phyloP scores from a whole-genome alignment of 2,113 vertebrate species.

The Ciconia boyciana region DNA sequence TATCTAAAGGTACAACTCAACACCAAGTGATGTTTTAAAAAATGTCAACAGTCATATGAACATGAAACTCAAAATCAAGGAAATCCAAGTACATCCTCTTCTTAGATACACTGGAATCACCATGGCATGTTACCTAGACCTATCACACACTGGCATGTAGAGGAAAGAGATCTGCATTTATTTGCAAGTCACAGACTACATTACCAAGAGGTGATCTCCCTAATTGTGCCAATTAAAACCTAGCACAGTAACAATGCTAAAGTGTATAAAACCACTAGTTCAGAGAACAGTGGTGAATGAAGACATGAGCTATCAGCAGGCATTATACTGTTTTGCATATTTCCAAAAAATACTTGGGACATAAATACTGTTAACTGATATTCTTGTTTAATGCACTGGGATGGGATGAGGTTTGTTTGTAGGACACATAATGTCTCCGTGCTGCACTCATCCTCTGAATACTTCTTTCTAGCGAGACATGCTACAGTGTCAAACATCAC shows the following conservation, averaged over 20 bases:
- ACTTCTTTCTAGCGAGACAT: neutral
- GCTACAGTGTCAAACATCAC: neutral
- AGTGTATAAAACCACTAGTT: neutral
- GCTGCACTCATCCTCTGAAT: neutral
- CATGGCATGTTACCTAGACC: neutral
- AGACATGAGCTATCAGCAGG: neutral
- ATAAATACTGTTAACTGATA: neutral
- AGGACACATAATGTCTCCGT: accelerated
- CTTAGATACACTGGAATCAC: neutral
- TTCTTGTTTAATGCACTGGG: neutral
- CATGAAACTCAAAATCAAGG: neutral
- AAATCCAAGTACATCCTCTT: neutral
- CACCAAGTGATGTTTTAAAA: neutral
- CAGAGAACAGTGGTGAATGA: neutral
- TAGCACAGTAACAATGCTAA: neutral
- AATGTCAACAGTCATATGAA: neutral
- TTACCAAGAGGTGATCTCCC: neutral
- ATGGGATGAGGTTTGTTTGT: neutral
- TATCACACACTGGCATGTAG: neutral
- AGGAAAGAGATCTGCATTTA: neutral
- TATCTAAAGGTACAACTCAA: neutral
- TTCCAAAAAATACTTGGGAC: neutral
- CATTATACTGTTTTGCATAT: neutral
- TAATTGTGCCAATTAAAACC: neutral
- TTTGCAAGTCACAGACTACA: neutral